Evolutionary conservation across 1,140 invertebrate species (phyloP).

Genomic region (Theocolax elegans): DNA sequence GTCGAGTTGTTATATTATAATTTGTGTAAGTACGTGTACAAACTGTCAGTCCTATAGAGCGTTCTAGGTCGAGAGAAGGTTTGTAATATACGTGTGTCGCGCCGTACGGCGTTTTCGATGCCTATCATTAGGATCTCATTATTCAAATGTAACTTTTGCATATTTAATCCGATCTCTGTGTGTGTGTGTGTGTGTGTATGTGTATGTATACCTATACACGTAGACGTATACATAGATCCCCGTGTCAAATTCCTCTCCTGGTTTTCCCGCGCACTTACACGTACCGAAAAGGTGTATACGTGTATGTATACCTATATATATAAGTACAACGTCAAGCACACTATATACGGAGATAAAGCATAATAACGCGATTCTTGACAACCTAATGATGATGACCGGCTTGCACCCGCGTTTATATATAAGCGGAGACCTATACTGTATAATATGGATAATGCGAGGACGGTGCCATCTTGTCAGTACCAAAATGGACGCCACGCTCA

Average conservation of each 20-base stretch:
- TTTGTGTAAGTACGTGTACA: no score
- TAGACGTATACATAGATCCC: neutral
- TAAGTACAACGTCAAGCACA: slow-evolving; percentile 52
- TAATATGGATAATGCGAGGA: slow-evolving; percentile 65
- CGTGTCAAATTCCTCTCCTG: neutral
- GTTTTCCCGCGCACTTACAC: no score
- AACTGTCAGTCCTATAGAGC: no score
- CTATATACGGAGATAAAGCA: slow-evolving; percentile 64
- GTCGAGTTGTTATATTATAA: neutral
- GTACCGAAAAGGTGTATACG: no score
- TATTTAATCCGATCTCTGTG: slow-evolving; percentile 57
- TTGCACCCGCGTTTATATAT: slow-evolving; percentile 57
- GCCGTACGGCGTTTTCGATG: neutral
- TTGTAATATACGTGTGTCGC: neutral
- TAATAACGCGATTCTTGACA: slow-evolving; percentile 66
- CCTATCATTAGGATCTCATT: slow-evolving; percentile 66
- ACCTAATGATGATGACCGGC: slow-evolving; percentile 68
- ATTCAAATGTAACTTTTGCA: slow-evolving; percentile 66
- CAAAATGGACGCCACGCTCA: slow-evolving; percentile 46
- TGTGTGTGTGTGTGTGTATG: no score
- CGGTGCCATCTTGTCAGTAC: slow-evolving; percentile 61
- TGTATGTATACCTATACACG: neutral
- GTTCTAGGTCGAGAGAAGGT: no score
- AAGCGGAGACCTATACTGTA: slow-evolving; percentile 46
- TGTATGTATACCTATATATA: neutral